phyloP scores from a whole-genome alignment of 2,888 invertebrate species.

The Drosophila dives region DNA sequence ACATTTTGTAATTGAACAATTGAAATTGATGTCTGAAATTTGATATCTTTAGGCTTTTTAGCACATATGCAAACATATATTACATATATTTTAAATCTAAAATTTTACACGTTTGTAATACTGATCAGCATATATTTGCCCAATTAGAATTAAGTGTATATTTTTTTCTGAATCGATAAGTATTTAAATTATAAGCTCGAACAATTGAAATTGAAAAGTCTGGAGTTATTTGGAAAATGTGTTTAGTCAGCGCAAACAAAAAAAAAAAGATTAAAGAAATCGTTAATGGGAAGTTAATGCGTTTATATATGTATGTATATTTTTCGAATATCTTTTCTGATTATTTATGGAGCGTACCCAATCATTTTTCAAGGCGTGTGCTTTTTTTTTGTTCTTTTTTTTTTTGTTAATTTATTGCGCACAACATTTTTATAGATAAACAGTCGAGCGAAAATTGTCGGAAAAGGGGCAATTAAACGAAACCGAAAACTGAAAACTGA shows the following conservation, averaged over 20 bases:
- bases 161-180: constrained; percentile 17
- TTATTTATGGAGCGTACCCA: constrained; percentile 51
- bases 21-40: constrained; percentile 50
- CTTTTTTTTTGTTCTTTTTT: constrained; percentile 13
- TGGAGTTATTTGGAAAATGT: constrained; percentile 39
- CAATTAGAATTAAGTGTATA: constrained; percentile 24
- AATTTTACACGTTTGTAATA: constrained; percentile 10
- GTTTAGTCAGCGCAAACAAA: constrained; percentile 33
- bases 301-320: constrained; percentile 3
- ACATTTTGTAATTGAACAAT: constrained; percentile 40
- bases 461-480: constrained; percentile 74
- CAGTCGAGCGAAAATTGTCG: constrained; percentile 67
- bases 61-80: constrained; percentile 1
- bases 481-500: constrained; percentile 62
- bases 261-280: constrained; percentile 5
- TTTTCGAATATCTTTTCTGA: constrained; percentile 39
- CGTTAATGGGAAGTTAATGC: constrained; percentile 28
- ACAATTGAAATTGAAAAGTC: constrained; percentile 59
- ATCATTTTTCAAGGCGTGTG: constrained; percentile 44
- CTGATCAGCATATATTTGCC: constrained; percentile 52
- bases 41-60: constrained; percentile 18
- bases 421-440: constrained; percentile 64
- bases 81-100: not conserved
- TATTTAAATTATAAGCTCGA: constrained; percentile 43
- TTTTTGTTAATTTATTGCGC: constrained; percentile 48